Base-by-base conservation (phyloP, 2,797 vertebrate genomes). In the Gymnoscopelus braueri region DNA sequence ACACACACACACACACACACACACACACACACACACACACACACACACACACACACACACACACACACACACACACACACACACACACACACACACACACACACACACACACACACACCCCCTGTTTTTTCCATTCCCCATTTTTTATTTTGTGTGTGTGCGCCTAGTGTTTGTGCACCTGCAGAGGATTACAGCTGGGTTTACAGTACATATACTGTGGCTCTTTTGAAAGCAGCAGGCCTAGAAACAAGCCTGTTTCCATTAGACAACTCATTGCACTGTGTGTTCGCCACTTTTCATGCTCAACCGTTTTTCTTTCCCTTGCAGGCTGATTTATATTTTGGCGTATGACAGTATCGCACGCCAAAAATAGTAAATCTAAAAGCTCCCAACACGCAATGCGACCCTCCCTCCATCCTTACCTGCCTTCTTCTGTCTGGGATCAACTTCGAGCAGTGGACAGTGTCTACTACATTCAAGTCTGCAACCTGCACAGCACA, bases 121-220 rank as follows among this genome's bases (percentile, higher is more conserved):
- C 86, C 79, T 86, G 73, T 82, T 77, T 62, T 63, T 63, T 19
- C 19, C 12, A 24, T 63, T 71, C 63, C 57, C 69, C 67, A 4
- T 39, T 71, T 77, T 64, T 81, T 84, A 78, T 78, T 80, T 69
- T 62, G 52, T 29, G 51, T 29, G 54, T 6, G 39, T 35, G 23
- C 23, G 26, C 19, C 15, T 11, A n/a, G 58, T 59, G 63, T 86
- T 83, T 79, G 80, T 84, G 81, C 86, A 90, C 89, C 89, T 91
- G 91, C 81, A 66, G 69, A 87, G 92, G 89, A 92, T 89, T 89
- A 91, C 91, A 91, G 88, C 68, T 5, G 63, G 64, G 64, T 72
- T 15, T 77, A 82, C 47, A 60, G 87, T 77, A 44, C 39, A 44
- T 44, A 44, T 44, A 44, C 63, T 39, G 47, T 73, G 64, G 73